A percentile compares a stretch with the other conserved stretches of the same genome.
These are phyloP conservation scores for Biston betularia DNA, from an alignment of 2,888 invertebrate genomes.

Conservation along the genomic window DNA sequence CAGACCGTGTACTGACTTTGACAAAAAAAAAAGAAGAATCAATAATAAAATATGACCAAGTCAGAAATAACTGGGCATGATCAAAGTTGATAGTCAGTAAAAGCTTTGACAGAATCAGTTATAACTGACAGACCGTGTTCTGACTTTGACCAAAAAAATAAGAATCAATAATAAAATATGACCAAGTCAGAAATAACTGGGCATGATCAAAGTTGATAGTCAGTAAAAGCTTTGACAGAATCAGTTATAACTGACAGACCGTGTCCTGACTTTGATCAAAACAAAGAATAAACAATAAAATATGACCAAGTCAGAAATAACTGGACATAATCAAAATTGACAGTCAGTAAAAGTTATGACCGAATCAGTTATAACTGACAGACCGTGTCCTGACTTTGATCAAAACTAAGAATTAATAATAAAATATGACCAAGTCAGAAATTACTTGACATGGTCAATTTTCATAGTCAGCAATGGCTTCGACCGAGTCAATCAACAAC, in stretches of 20 bases:
- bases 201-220: neutral
- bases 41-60: no score
- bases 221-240: neutral
- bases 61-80: no score
- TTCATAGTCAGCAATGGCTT: neutral
- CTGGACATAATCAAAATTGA: neutral
- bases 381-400: no score
- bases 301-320: neutral
- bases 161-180: no score
- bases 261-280: no score
- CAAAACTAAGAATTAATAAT: no score
- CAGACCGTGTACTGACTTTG: neutral
- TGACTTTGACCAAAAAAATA: neutral
- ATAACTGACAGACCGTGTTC: neutral
- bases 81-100: neutral
- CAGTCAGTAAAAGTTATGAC: neutral
- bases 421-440: neutral
- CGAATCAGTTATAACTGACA: neutral
- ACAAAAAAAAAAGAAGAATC: no score
- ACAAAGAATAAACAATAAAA: neutral
- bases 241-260: conserved; percentile 1
- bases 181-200: no score
- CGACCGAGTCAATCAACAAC: neutral
- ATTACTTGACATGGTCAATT: neutral
- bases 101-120: neutral